Base-by-base conservation (phyloP, 2,113 vertebrate species). In the Poeciliopsis retropinna region DNA sequence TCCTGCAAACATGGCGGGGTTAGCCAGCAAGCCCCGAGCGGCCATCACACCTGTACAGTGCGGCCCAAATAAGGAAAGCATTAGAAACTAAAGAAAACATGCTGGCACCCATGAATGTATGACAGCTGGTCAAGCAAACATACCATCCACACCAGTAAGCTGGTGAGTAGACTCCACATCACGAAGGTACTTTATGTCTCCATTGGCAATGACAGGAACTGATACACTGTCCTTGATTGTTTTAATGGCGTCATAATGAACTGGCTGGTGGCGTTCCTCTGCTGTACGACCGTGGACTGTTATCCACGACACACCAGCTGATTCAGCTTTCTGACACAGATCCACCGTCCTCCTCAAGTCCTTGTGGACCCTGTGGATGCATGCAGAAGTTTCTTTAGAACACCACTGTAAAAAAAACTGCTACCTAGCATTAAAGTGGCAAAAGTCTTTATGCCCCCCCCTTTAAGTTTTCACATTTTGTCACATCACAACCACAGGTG, bases 1-100 rank as follows among this genome's bases (percentile, higher is more conserved):
- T 44, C 97, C 98, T 51, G 95, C 93, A 92, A 99, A 99, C 97
- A 99, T 94, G 13, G 98, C 97, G 0, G 98, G 98, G 85, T 99
- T 99, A 65, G 97, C 89, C 70, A 99, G 91, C 65, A 99, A 93
- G 39, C 98, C 98, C 76, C 97, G 94, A 11, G 98, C 98, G 75
- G 93, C 96, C 98, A 99, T 99, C 73, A 99, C 87, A 92, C 98
- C 98, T 98, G 68, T 67, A 54, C 27, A 64, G 14, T 4, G 68
- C 6, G n/a, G 72, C 32, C 13, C 5, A 68, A 39, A 73, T 15
- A 73, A 15, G 63, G 12, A 68, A 67, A 1, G 41, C 64, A 31
- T 54, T 6, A n/a, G 77, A 1, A 61, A 25, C 57, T 34, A 65
- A 12, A 13, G 67, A 3, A 62, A 14, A n/a, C 70, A 69, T 17